These are phyloP conservation scores for Cephus pulcher DNA, from an alignment of 2,888 invertebrate species.

Conservation along the genomic window DNA sequence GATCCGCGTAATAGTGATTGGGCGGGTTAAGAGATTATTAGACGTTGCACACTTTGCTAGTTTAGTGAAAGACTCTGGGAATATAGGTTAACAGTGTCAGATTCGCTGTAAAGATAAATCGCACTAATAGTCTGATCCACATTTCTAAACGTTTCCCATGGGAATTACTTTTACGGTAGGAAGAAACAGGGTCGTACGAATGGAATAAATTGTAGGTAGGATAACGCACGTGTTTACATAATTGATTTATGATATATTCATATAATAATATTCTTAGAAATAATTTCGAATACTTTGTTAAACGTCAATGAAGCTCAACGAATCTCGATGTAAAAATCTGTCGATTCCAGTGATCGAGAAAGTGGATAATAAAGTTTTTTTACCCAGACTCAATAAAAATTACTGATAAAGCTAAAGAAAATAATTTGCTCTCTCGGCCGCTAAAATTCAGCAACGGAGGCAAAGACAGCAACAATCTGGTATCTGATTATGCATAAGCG, in stretches of 20 bases:
- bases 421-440: neutral
- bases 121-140: neutral
- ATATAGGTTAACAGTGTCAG: constrained; percentile 5
- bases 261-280: neutral
- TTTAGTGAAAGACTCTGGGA: neutral
- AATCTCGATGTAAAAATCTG: neutral
- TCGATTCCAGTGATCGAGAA: neutral
- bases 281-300: neutral
- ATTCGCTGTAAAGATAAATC: constrained; percentile 2
- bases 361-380: neutral
- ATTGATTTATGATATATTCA: neutral
- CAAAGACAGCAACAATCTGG: neutral
- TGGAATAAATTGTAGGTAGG: neutral
- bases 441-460: neutral
- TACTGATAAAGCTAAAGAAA: neutral
- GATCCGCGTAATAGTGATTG: neutral
- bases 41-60: neutral
- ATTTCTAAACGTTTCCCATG: neutral
- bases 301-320: neutral
- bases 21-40: neutral
- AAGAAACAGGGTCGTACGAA: neutral
- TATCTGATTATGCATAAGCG: neutral
- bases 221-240: neutral
- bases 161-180: neutral
- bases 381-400: neutral